phyloP scores from a whole-genome alignment of 23 tunicate species.

The Trididemnum miniatum region DNA sequence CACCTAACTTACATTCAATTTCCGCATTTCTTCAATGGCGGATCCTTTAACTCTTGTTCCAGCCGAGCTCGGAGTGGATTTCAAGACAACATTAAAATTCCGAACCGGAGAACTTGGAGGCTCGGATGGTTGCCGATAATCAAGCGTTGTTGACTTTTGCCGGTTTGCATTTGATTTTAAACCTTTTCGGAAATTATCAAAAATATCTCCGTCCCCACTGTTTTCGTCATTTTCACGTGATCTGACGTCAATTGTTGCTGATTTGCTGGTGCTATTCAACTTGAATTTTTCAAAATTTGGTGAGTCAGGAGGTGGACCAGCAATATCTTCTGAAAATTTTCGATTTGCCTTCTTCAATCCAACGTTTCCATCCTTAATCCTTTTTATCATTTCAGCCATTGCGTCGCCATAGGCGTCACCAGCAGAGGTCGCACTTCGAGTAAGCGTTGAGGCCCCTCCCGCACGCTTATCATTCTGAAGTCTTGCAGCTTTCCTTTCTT shows the following conservation, averaged over 20 bases:
- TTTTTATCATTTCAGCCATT: constrained; percentile 84
- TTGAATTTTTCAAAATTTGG: constrained; percentile 5
- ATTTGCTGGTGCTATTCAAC: not conserved
- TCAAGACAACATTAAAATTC: not conserved
- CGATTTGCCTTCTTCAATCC: constrained; percentile 33
- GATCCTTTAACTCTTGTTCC: not conserved
- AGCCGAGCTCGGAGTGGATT: not conserved
- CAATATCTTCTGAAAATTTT: constrained; percentile 5
- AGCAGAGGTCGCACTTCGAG: not conserved
- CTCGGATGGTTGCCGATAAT: not conserved
- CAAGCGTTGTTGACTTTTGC: constrained; percentile 24
- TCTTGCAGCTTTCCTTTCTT: constrained; percentile 40
- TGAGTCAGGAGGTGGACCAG: not conserved
- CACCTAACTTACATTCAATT: constrained; percentile 15
- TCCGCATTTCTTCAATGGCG: constrained; percentile 16
- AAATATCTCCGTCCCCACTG: not conserved
- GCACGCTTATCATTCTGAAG: not conserved
- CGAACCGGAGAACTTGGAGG: not conserved
- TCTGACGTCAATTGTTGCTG: constrained; percentile 21
- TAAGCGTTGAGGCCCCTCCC: not conserved
- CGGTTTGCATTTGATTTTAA: not conserved
- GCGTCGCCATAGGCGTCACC: constrained; percentile 60
- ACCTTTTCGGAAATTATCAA: constrained; percentile 17
- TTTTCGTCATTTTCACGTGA: not conserved
- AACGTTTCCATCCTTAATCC: constrained; percentile 65